A percentile compares a stretch with the other conserved stretches of the same genome.
phyloP scores from a whole-genome alignment of 1,140 invertebrate species.

The Diachasmimorpha longicaudata region DNA sequence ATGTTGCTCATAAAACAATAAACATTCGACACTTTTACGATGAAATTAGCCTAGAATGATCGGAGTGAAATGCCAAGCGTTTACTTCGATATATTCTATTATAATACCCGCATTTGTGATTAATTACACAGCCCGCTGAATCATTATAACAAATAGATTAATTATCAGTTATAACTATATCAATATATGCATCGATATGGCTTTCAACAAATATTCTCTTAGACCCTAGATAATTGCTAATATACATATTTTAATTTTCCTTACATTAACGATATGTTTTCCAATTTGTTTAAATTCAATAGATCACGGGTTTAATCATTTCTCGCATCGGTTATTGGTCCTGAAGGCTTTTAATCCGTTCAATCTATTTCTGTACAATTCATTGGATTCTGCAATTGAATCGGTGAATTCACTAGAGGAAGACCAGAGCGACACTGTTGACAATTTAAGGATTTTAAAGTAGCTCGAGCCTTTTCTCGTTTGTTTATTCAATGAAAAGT shows the following conservation, averaged over 20 bases:
- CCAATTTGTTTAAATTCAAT: background rate
- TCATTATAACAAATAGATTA: no score
- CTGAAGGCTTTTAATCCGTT: background rate
- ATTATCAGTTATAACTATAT: background rate
- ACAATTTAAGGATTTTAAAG: background rate
- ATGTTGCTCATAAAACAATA: no score
- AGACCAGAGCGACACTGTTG: background rate
- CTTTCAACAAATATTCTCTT: background rate
- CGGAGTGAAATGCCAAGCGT: background rate
- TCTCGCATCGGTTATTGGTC: background rate
- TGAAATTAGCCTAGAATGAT: background rate
- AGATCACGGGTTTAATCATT: background rate
- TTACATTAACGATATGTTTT: slow-evolving; percentile 25
- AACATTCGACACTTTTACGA: no score
- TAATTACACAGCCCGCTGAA: background rate
- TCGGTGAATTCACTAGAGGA: no score
- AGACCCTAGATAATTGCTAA: background rate
- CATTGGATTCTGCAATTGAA: background rate
- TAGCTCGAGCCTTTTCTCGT: no score
- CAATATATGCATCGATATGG: slow-evolving; percentile 12
- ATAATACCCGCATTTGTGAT: background rate
- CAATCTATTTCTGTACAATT: background rate
- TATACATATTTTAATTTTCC: background rate
- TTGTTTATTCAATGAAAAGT: no score
- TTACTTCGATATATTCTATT: background rate